Base-by-base conservation (phyloP, 2,797 vertebrate species). In the Alauda arvensis region DNA sequence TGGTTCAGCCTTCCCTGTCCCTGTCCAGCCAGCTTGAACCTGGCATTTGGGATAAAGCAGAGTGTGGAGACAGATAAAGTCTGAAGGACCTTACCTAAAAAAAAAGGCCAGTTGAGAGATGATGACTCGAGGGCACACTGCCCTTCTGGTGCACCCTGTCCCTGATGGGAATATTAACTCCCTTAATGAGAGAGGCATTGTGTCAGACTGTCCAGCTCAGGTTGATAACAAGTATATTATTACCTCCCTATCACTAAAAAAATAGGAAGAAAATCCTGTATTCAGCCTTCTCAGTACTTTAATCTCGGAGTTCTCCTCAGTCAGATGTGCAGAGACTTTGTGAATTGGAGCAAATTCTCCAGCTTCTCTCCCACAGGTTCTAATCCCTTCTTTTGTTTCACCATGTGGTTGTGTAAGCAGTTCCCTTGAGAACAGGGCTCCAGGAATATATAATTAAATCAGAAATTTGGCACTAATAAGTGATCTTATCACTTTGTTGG, bases 301-400 rank as follows among this genome's bases (percentile, higher is more conserved):
- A 76, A 45, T 75, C 69, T 77, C 0, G 0, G 53, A 83, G 42
- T 83, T 39, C 49, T 91, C 59, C 61, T 85, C 0, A 2, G 24
- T 90, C 20, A n/a, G 65, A 83, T 75, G 79, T 21, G 49, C 0
- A 1, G 37, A 87, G 82, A 87, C 42, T 85, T 92, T 92, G 79
- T 80, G 84, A 85, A 88, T 71, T 12, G 18, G 88, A 85, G 33
- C 19, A 72, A 93, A 91, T 81, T 93, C 69, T 88, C 84, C 71
- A 79, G 85, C 89, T 93, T 42, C 70, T 83, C 92, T 94, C 91
- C 88, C 74, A 72, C 56, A 91, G 78, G 81, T 89, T 92, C 88
- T 96, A 96, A 96, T 96, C 94, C 91, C 87, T 72, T 94, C 82
- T 89, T 97, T 96, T 96, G 95, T 97, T 95, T 96, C 76, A 60